A percentile compares a stretch with the other conserved stretches of the same genome.
Conservation (phyloP, 2,113 vertebrate species). For the Lamprotornis superbus region DNA sequence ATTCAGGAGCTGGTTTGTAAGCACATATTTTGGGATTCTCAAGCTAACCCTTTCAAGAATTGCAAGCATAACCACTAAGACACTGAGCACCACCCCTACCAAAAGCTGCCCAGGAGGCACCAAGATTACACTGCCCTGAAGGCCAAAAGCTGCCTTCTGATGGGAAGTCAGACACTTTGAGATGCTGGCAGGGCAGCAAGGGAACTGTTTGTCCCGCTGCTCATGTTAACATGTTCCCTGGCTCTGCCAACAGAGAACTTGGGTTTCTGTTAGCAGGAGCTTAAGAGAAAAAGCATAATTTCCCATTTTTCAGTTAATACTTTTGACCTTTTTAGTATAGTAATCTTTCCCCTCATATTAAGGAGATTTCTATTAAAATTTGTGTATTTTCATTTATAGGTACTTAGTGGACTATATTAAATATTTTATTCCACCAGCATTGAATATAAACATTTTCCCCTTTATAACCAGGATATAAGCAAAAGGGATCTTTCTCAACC, state of each 20-base stretch:
- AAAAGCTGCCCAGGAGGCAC: neutral
- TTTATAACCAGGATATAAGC: neutral
- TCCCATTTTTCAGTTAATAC: neutral
- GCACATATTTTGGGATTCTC: neutral
- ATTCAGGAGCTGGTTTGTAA: neutral
- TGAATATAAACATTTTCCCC: neutral
- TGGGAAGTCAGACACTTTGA: neutral
- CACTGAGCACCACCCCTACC: neutral
- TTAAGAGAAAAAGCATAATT: neutral
- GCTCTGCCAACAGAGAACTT: neutral
- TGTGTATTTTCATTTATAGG: neutral
- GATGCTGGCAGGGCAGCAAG: neutral
- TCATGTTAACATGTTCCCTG: neutral
- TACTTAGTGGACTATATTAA: neutral
- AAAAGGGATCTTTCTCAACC: neutral
- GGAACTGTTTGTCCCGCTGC: neutral
- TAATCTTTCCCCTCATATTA: neutral
- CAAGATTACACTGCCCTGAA: neutral
- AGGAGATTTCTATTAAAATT: neutral
- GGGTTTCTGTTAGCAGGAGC: neutral
- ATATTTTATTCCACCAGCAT: neutral
- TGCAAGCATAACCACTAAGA: neutral
- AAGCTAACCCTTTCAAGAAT: neutral
- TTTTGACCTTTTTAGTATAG: neutral
- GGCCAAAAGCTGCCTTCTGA: neutral